Evolutionary conservation across 2,797 vertebrate genomes (phyloP).

Genomic region (Acanthurus tractus): DNA sequence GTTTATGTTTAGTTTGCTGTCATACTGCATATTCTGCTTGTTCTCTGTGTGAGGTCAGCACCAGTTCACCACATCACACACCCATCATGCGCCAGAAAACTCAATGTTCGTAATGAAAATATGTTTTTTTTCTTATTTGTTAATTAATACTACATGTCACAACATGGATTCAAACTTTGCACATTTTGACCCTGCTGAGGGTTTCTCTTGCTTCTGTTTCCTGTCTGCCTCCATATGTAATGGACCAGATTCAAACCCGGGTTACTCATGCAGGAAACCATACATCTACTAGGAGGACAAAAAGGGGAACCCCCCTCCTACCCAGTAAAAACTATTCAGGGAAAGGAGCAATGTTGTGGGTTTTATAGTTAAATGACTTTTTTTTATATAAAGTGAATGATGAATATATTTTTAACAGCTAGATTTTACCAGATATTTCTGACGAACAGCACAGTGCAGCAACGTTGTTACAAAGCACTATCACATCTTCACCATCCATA

Average conservation of each 20-base stretch:
- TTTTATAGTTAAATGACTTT: slow-evolving; percentile 10
- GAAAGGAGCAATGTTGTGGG: slow-evolving; percentile 4
- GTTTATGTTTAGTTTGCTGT: slow-evolving; percentile 28
- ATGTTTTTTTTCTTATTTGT: neutral
- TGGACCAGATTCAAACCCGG: slow-evolving; percentile 9
- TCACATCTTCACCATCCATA: too few relatives aligned
- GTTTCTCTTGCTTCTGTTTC: slow-evolving; percentile 44
- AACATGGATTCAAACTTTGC: slow-evolving; percentile 24
- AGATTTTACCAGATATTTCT: too few relatives aligned
- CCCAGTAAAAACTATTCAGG: slow-evolving; percentile 18
- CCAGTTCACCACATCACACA: slow-evolving; percentile 9
- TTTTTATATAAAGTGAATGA: slow-evolving; percentile 12
- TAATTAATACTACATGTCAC: slow-evolving; percentile 4
- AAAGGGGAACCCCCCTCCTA: slow-evolving; percentile 36
- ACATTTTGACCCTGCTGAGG: slow-evolving; percentile 10
- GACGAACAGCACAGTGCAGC: too few relatives aligned
- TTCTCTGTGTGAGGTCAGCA: slow-evolving; percentile 8
- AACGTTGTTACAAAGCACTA: too few relatives aligned
- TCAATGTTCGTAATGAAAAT: neutral
- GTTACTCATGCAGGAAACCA: slow-evolving; percentile 62
- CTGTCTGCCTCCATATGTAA: slow-evolving; percentile 32
- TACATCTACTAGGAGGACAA: slow-evolving; percentile 31
- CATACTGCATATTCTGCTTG: slow-evolving; percentile 19
- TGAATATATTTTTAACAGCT: neutral
- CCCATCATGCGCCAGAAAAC: neutral